Evolutionary conservation across 1,140 invertebrate species (phyloP).

Genomic region (Mycetomoellerius zeteki): DNA sequence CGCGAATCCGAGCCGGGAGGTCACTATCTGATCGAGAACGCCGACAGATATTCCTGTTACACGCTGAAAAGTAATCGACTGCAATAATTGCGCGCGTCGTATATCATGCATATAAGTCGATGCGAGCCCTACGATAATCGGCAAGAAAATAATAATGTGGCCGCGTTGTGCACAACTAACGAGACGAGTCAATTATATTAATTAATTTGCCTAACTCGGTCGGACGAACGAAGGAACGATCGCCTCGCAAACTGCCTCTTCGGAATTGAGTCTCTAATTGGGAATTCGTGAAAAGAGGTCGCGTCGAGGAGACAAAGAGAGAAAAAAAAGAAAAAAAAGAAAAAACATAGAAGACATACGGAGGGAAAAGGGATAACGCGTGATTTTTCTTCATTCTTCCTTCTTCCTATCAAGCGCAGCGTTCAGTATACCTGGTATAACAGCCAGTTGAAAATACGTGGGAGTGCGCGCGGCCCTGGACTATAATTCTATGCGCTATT

Average conservation of each 20-base stretch:
- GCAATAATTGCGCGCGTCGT: constrained; percentile 65
- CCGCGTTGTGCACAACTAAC: constrained; percentile 73
- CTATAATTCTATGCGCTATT: constrained; percentile 86
- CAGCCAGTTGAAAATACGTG: constrained; percentile 78
- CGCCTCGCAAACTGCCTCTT: constrained; percentile 45
- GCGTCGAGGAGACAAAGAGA: constrained; percentile 40
- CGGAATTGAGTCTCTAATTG: constrained; percentile 49
- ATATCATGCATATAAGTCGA: constrained; percentile 16
- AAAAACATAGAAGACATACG: neutral
- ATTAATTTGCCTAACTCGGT: constrained; percentile 80
- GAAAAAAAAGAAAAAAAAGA: neutral
- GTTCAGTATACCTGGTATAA: constrained; percentile 37
- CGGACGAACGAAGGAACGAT: constrained; percentile 54
- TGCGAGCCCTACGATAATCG: constrained; percentile 33
- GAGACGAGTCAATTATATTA: constrained; percentile 82
- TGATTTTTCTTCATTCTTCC: constrained; percentile 63
- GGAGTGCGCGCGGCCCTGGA: constrained; percentile 84
- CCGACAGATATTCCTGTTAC: constrained; percentile 43
- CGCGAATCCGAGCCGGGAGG: constrained; percentile 1
- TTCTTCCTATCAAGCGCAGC: constrained; percentile 1
- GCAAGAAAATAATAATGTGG: constrained; percentile 62
- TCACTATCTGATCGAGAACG: constrained; percentile 45
- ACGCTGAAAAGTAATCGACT: constrained; percentile 59
- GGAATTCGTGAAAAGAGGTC: constrained; percentile 60
- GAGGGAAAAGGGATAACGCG: neutral